Conservation (phyloP, 1,140 invertebrate genomes). For the Drosophila bocki region DNA sequence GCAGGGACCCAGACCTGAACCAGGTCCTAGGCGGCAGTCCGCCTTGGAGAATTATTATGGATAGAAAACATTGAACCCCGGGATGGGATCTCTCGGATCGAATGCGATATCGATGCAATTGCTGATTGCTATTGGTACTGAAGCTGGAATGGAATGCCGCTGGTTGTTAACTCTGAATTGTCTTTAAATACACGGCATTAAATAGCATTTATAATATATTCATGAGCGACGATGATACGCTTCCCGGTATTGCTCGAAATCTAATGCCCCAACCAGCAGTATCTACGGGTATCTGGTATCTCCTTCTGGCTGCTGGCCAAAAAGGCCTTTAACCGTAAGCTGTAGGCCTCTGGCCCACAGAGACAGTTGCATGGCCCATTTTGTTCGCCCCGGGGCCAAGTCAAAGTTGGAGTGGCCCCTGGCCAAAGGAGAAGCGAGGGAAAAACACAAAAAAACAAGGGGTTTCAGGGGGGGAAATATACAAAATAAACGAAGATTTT, state of each 20-base stretch:
- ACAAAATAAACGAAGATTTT: not conserved
- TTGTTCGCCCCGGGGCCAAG: constrained; percentile 62
- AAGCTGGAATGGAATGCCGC: constrained; percentile 16
- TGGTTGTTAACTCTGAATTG: constrained; percentile 70
- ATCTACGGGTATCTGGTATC: constrained; percentile 47
- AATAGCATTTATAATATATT: constrained; percentile 83
- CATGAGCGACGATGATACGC: constrained; percentile 66
- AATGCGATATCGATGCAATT: constrained; percentile 76
- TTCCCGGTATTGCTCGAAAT: constrained; percentile 80
- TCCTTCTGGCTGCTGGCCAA: constrained; percentile 16
- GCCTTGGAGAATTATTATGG: constrained; percentile 74
- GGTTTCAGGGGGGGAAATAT: constrained; percentile 2
- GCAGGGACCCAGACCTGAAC: constrained; percentile 12
- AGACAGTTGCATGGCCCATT: constrained; percentile 79
- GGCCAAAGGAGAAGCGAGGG: constrained; percentile 5
- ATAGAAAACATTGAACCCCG: constrained; percentile 75
- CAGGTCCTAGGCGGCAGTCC: constrained; percentile 20
- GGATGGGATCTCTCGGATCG: constrained; percentile 60
- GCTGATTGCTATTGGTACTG: constrained; percentile 61
- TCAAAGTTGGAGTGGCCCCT: constrained; percentile 45
- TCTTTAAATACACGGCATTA: constrained; percentile 82
- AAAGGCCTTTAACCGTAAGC: constrained; percentile 76
- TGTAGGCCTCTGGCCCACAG: constrained; percentile 58
- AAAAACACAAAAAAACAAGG: constrained; percentile 6
- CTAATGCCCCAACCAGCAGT: constrained; percentile 50